Evolutionary conservation across 2,888 invertebrate species (phyloP).

Genomic region (Stenchaetothrips biformis): DNA sequence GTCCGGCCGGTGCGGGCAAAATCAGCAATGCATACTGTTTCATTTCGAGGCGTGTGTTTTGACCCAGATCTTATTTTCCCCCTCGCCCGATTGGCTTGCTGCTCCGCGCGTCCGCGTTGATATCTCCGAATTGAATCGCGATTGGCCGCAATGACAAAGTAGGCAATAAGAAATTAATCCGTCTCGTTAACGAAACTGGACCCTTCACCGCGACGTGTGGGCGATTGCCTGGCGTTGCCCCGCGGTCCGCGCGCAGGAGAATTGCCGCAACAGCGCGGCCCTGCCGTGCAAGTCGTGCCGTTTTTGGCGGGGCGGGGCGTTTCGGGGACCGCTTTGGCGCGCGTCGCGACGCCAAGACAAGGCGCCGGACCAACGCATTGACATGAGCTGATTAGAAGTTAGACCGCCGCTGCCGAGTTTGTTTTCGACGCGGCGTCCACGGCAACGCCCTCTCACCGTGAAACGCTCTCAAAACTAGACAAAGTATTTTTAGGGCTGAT

Average conservation of each 20-base stretch:
- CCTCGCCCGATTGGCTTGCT: not conserved
- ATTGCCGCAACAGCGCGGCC: not conserved
- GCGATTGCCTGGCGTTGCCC: not conserved
- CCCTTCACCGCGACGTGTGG: not conserved
- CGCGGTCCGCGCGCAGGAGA: too few relatives aligned
- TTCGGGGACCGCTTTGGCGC: not conserved
- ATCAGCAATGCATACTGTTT: too few relatives aligned
- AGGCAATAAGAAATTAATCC: conserved; percentile 21
- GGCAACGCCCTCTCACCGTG: too few relatives aligned
- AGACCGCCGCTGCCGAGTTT: too few relatives aligned
- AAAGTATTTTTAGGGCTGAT: too few relatives aligned
- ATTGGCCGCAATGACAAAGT: conserved; percentile 12
- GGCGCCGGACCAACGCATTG: not conserved
- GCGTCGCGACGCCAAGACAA: not conserved
- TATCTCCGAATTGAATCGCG: conserved; percentile 3
- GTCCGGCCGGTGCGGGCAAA: too few relatives aligned
- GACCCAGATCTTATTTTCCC: too few relatives aligned
- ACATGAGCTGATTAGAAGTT: too few relatives aligned
- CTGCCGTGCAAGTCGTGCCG: not conserved
- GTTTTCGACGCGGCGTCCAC: not conserved
- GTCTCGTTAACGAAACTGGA: conserved; percentile 7
- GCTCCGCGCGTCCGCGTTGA: not conserved
- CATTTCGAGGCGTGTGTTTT: too few relatives aligned
- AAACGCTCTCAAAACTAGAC: too few relatives aligned
- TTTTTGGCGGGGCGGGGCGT: not conserved